Conservation (phyloP, 2,888 invertebrate species). For the Drosophila lutescens region DNA sequence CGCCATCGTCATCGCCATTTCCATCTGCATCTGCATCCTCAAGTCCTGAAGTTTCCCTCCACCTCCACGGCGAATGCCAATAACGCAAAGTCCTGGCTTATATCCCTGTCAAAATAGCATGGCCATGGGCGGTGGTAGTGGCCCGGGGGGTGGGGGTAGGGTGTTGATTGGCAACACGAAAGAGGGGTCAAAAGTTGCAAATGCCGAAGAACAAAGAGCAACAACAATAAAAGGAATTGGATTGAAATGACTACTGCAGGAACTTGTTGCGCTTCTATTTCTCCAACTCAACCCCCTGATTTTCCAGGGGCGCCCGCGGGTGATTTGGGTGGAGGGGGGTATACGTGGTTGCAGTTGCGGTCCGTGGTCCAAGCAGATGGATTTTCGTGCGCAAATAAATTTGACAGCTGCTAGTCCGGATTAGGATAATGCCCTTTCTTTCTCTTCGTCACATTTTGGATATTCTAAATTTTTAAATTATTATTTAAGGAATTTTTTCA, state of each 20-base stretch:
- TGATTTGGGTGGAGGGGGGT: too few relatives aligned
- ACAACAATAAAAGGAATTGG: conserved; percentile 35
- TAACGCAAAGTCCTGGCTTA: conserved; percentile 48
- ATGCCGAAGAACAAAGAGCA: conserved; percentile 39
- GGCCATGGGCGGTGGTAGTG: conserved; percentile 3
- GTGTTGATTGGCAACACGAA: conserved; percentile 36
- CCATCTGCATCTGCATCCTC: not conserved
- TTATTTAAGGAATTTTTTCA: not conserved
- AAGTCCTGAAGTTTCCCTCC: conserved; percentile 27
- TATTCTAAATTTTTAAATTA: not conserved
- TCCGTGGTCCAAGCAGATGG: conserved; percentile 20
- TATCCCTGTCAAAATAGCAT: conserved; percentile 38
- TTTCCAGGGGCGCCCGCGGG: not conserved
- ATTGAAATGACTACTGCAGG: conserved; percentile 37
- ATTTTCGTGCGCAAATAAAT: conserved; percentile 67
- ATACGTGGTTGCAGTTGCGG: conserved; percentile 4
- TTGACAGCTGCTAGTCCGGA: conserved; percentile 59
- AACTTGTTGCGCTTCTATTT: conserved; percentile 36
- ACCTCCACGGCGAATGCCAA: conserved; percentile 46
- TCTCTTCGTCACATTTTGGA: not conserved
- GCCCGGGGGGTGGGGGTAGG: conserved; percentile 18
- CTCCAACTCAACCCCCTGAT: not conserved
- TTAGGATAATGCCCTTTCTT: conserved; percentile 22
- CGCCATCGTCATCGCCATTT: not conserved
- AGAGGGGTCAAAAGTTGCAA: conserved; percentile 6